Percentiles rank a stretch among this genome's conserved stretches.
Evolutionary conservation across 2,113 vertebrate species (phyloP).

Genomic region (Caranx ignobilis): DNA sequence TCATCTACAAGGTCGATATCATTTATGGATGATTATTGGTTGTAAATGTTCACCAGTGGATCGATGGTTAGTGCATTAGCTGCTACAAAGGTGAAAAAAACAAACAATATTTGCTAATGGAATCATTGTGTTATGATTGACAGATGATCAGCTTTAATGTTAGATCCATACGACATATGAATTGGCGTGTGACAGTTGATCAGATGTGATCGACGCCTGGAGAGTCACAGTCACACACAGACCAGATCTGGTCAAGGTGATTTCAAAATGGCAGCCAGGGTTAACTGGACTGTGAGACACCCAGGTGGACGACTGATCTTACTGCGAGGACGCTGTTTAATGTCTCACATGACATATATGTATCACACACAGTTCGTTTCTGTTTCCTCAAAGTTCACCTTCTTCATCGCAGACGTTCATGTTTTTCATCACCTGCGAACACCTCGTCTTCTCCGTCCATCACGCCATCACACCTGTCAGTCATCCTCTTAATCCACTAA

Average conservation of each 20-base stretch:
- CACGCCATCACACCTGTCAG: conserved; percentile 28
- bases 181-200: background rate
- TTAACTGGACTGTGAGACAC: background rate
- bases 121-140: background rate
- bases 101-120: no score
- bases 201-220: background rate
- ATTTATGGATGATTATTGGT: background rate
- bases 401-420: conserved; percentile 6
- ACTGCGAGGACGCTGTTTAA: background rate
- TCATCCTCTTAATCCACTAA: conserved; percentile 35
- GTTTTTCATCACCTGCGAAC: conserved; percentile 25
- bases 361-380: background rate
- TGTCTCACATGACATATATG: no score
- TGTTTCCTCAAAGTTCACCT: conserved; percentile 24
- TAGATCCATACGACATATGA: background rate
- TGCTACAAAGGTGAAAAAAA: background rate
- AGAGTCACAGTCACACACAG: background rate
- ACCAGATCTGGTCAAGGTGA: background rate
- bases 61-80: background rate
- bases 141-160: background rate
- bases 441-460: conserved; percentile 22
- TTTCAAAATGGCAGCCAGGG: conserved; percentile 4
- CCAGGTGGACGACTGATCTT: background rate
- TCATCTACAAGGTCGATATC: background rate
- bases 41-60: background rate